Conservation (phyloP, 2,888 invertebrate genomes). For the Ophioninae sp. region DNA sequence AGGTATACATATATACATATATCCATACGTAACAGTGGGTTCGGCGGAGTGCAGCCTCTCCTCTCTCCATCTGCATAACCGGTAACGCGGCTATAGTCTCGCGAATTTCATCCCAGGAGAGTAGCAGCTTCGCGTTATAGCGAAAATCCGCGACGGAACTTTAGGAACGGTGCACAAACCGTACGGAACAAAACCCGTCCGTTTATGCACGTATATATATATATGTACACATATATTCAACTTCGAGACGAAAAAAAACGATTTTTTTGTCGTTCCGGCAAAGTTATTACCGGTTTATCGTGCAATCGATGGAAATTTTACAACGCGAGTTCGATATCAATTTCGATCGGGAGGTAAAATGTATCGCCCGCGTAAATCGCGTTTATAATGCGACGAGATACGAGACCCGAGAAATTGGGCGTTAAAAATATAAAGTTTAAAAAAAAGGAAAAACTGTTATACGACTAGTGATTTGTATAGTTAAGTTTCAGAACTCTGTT, state of each 20-base stretch:
- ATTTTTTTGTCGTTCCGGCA: conserved; percentile 12
- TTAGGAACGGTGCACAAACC: conserved; percentile 39
- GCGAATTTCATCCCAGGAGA: conserved; percentile 66
- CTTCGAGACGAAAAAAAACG: neutral
- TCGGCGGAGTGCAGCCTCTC: conserved; percentile 58
- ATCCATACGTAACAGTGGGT: conserved; percentile 43
- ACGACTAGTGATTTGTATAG: no score
- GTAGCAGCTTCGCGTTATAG: conserved; percentile 46
- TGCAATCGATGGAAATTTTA: conserved; percentile 23
- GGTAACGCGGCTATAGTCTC: conserved; percentile 71
- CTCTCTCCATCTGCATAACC: conserved; percentile 75
- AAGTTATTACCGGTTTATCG: conserved; percentile 28
- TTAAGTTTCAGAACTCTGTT: no score
- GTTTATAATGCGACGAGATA: no score
- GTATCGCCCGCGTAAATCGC: neutral
- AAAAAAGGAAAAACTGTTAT: no score
- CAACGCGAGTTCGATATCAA: conserved; percentile 7
- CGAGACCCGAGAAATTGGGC: no score
- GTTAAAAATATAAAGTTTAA: no score
- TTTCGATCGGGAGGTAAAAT: conserved; percentile 15
- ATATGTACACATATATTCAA: conserved; percentile 24
- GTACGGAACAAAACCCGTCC: conserved; percentile 32
- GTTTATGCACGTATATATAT: conserved; percentile 7
- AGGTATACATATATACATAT: conserved; percentile 19
- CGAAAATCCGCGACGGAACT: conserved; percentile 51